Evolutionary conservation across 2,113 vertebrate genomes (phyloP).

Genomic region (Stegostoma tigrinum): DNA sequence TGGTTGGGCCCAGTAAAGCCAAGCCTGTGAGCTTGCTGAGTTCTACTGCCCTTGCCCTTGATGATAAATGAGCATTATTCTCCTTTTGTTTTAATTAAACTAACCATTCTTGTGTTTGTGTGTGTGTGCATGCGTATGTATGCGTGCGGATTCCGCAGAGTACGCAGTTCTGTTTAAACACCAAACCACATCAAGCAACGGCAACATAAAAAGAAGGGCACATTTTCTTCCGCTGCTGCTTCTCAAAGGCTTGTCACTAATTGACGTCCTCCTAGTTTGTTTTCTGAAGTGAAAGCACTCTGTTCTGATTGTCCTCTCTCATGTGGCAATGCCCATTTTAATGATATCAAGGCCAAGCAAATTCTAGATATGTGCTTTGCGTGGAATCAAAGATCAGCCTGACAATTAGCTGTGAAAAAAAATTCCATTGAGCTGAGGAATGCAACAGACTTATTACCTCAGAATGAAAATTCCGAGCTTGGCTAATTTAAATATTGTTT

Average conservation of each 20-base stretch:
- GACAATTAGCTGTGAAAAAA: constrained; percentile 57
- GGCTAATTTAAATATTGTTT: constrained; percentile 88
- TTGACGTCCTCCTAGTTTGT: constrained; percentile 45
- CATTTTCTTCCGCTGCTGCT: neutral
- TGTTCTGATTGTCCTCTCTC: constrained; percentile 44
- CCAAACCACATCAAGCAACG: neutral
- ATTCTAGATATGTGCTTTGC: constrained; percentile 46
- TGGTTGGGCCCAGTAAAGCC: constrained; percentile 63
- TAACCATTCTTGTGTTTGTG: constrained; percentile 42
- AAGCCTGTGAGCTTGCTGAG: constrained; percentile 62
- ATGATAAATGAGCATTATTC: constrained; percentile 50
- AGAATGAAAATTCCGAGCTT: constrained; percentile 72
- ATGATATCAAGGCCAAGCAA: constrained; percentile 48
- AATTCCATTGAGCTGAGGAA: constrained; percentile 60
- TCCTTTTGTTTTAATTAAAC: constrained; percentile 41
- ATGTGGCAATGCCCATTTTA: constrained; percentile 45
- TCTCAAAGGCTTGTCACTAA: constrained; percentile 40
- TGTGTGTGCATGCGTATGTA: no score
- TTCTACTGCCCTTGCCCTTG: constrained; percentile 51
- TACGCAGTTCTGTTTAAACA: neutral
- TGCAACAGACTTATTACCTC: constrained; percentile 72
- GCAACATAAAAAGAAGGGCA: neutral
- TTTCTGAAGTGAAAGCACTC: constrained; percentile 49
- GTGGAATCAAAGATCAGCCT: constrained; percentile 57
- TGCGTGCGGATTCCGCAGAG: neutral